Evolutionary conservation across 53 echinoderm and acorn worm species (phyloP).

Genomic region (Henricia sp.): DNA sequence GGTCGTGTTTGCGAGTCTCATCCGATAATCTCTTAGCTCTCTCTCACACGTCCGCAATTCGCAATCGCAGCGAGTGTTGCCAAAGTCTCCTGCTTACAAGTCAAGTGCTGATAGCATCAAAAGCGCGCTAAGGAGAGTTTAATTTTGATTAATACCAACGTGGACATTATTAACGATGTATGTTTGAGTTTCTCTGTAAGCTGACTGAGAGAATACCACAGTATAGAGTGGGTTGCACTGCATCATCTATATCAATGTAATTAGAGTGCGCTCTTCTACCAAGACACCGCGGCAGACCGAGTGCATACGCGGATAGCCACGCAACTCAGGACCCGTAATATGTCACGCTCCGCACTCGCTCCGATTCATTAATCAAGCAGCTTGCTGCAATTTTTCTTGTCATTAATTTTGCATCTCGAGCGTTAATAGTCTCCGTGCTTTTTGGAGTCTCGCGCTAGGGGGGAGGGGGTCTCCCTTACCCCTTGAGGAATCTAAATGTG

Average conservation of each 20-base stretch:
- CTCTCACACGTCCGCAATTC: neutral
- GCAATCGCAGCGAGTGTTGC: neutral
- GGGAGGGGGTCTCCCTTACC: too few relatives aligned
- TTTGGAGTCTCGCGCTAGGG: neutral
- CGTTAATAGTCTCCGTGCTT: constrained; percentile 34
- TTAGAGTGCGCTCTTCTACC: neutral
- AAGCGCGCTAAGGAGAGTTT: constrained; percentile 38
- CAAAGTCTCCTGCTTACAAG: neutral
- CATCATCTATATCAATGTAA: neutral
- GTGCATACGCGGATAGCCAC: neutral
- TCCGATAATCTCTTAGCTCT: neutral
- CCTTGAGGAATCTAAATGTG: neutral
- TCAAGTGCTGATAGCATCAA: neutral
- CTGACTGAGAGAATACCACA: neutral
- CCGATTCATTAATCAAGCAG: constrained; percentile 43
- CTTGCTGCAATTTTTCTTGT: constrained; percentile 24
- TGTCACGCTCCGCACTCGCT: constrained; percentile 23
- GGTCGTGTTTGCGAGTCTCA: neutral
- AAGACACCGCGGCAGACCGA: neutral
- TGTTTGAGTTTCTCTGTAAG: constrained; percentile 17
- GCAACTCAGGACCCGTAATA: constrained; percentile 22
- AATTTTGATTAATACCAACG: constrained; percentile 54
- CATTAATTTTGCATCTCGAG: constrained; percentile 47
- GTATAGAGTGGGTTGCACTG: too few relatives aligned
- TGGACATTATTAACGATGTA: constrained; percentile 10